Evolutionary conservation across 1,140 invertebrate species (phyloP), one percentile per base, ranked within the genome.

Genomic region (Daktulosphaira vitifoliae): DNA sequence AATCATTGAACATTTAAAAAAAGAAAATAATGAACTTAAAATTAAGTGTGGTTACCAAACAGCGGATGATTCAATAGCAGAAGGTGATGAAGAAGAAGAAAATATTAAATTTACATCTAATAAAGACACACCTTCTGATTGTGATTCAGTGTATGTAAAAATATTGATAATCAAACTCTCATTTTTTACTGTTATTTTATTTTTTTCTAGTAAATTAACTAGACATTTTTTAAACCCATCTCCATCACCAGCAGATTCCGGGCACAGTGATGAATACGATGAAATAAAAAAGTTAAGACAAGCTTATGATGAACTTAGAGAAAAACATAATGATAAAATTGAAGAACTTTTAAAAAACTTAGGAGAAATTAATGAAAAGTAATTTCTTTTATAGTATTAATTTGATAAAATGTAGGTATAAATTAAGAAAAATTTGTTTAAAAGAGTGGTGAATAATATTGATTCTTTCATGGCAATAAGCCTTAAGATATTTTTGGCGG

Each of bases 231-330:
- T 44, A 46, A 69, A 66, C 37, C 67, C 66, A 11, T 49, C 65
- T n/a, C 59, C 73, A 39, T 90, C 88, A 3, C 82, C 88, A 69
- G 84, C 87, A 16, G 89, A 91, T 75, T 90, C 88, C 3, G 89
- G 89, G 8, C 86, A 90, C 76, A 90, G 87, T 76, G 89, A 90
- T 74, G 88, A 91, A 75, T 77, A 84, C 46, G 81, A 81, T 39
- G 68, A 69, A 50, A 26, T 64, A 16, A 67, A 69, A n/a, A 56
- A 39, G 38, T 51, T 68, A 68, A 54, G 66, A 4, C 65, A 67
- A 50, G 84, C 88, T 72, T 78, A 85, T 37, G 81, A 84, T 51
- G 83, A 86, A 66, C 80, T 81, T 11, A 84, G 85, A 67, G 84
- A 86, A 68, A 80, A 81, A 44, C 86, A 90, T 71, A 89, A 90